Percentiles rank a stretch among this genome's conserved stretches.
phyloP scores from a whole-genome alignment of 2,888 invertebrate genomes.

The Teleiodes luculella region DNA sequence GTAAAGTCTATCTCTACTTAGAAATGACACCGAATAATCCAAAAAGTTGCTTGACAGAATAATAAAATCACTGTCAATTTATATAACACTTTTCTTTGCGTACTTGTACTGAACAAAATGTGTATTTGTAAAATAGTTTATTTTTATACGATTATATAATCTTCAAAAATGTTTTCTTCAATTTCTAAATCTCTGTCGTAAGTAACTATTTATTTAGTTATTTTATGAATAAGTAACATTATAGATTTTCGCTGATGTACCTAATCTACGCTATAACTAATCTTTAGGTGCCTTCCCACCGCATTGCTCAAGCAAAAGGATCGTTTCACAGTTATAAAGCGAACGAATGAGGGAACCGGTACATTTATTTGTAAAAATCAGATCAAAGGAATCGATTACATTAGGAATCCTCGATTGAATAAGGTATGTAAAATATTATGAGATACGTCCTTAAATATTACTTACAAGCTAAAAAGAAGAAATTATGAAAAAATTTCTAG shows the following conservation, averaged over 20 bases:
- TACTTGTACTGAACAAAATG: too few species aligned
- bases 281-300: too few species aligned
- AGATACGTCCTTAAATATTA: too few species aligned
- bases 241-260: background rate
- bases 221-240: background rate
- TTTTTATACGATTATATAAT: background rate
- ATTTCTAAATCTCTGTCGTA: background rate
- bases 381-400: constrained; percentile 83
- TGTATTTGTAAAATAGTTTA: background rate
- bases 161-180: background rate
- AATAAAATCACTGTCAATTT: too few species aligned
- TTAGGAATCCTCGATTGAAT: constrained; percentile 87
- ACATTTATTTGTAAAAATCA: constrained; percentile 83
- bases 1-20: too few species aligned
- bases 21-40: too few species aligned
- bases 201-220: background rate
- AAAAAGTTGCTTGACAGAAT: too few species aligned
- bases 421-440: constrained; percentile 84
- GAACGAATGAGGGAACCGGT: constrained; percentile 56
- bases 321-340: background rate
- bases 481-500: too few species aligned
- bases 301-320: too few species aligned
- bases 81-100: too few species aligned
- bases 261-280: background rate
- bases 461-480: too few species aligned